Percentiles rank a stretch among this genome's conserved stretches.
Conservation (phyloP, 1,140 invertebrate species). For the Thalassaphorura encarpata region DNA sequence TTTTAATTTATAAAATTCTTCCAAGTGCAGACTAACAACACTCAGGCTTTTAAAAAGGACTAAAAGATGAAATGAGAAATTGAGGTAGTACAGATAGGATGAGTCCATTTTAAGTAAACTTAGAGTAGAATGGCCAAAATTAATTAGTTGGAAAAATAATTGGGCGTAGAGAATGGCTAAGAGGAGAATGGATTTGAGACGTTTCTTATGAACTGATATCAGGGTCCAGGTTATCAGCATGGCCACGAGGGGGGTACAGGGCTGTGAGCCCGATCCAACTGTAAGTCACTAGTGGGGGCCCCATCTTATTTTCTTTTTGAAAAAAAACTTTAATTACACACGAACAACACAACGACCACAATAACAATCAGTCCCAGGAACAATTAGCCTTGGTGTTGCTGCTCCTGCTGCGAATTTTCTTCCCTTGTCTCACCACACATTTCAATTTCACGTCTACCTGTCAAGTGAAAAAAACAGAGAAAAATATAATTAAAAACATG, state of each 20-base stretch:
- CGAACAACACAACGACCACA: too few species aligned
- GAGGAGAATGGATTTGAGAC: constrained; percentile 18
- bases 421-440: too few species aligned
- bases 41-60: constrained; percentile 5
- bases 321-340: too few species aligned
- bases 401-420: too few species aligned
- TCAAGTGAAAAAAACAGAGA: too few species aligned
- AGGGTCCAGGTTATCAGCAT: constrained; percentile 20
- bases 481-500: too few species aligned
- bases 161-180: constrained; percentile 24
- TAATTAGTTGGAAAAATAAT: constrained; percentile 4
- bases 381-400: too few species aligned
- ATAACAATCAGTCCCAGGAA: too few species aligned
- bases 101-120: constrained; percentile 1
- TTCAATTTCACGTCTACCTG: too few species aligned
- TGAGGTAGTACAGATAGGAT: background rate
- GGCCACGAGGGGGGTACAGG: constrained; percentile 23
- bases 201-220: constrained; percentile 13
- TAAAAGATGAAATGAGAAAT: background rate
- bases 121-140: background rate
- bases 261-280: constrained; percentile 28
- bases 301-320: too few species aligned
- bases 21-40: constrained; percentile 3
- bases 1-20: constrained; percentile 20
- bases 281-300: constrained; percentile 20